phyloP scores from a whole-genome alignment of 2,888 invertebrate species.

The Pristionchus fissidentatus region DNA sequence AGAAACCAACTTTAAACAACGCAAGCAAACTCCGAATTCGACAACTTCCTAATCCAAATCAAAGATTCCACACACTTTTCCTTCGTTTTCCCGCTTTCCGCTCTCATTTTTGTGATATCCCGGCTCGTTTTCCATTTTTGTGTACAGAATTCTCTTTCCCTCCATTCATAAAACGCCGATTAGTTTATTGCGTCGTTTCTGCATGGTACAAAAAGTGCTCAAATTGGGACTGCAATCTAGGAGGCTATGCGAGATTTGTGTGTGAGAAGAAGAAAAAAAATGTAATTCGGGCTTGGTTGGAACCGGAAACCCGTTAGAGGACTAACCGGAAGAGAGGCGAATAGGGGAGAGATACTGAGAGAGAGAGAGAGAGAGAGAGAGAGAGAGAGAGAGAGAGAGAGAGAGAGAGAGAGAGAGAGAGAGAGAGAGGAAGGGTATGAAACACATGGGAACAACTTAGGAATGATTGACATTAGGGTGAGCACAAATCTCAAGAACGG shows the following conservation, averaged over 20 bases:
- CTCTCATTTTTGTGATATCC: conserved; percentile 22
- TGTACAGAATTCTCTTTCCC: conserved; percentile 2
- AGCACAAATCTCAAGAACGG: neutral
- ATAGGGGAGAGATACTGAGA: conserved; percentile 28
- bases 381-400: neutral
- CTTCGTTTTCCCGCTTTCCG: conserved; percentile 17
- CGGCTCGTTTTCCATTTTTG: conserved; percentile 3
- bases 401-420: neutral
- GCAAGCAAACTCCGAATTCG: conserved; percentile 1
- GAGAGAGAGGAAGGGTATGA: neutral
- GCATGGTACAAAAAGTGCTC: conserved; percentile 24
- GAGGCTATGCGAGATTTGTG: neutral
- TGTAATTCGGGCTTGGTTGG: too few species aligned
- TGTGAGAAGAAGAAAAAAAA: too few species aligned
- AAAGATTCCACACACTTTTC: conserved; percentile 14
- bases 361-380: conserved; percentile 42
- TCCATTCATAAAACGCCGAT: too few species aligned
- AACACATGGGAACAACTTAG: too few species aligned
- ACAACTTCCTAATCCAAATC: neutral
- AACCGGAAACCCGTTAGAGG: conserved; percentile 34
- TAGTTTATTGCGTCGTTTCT: neutral
- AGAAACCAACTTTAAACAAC: conserved; percentile 35
- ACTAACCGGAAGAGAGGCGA: neutral
- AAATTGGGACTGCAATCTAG: neutral
- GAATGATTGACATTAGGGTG: too few species aligned